Evolutionary conservation across 2,797 vertebrate genomes (phyloP), one percentile per base, ranked within the genome.

Genomic region (Gorsachius magnificus): DNA sequence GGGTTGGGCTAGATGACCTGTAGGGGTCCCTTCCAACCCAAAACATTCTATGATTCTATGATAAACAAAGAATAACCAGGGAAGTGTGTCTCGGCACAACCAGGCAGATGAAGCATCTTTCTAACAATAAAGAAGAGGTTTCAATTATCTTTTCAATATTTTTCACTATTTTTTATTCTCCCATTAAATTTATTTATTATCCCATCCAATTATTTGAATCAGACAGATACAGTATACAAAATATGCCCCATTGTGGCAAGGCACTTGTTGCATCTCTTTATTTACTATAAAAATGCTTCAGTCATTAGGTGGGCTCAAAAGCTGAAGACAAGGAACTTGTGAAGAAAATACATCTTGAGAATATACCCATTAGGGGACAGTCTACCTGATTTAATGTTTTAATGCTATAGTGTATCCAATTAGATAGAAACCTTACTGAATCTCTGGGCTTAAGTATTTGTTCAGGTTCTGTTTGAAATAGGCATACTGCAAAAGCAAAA

Each of bases 391-490:
- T 78, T 76, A 72, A 24, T 60, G 16, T 85, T 85, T 89, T 83
- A 91, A 87, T 92, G 51, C 72, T 53, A n/a, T 48, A n/a, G 33
- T 60, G 12, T 91, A 87, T 83, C 84, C 91, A 64, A 92, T 48
- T 69, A 46, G 28, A 89, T 63, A 93, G 76, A 90, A 84, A 65
- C 14, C 20, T 57, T 77, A 79, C 36, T 60, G 77, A 93, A 76
- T 80, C 35, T 54, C 50, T 33, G 6, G 9, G 31, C 15, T 53
- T 68, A 68, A 80, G 43, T 24, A 60, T 78, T 94, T 92, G 21
- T 95, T 84, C 86, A 83, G 57, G 46, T 83, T 97, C 76, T 89
- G 18, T 85, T 89, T 86, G 89, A 93, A 90, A 91, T 51, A 56
- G 35, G 33, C 46, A 45, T 22, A n/a, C 12, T 45, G 41, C 17